Evolutionary conservation across 2,888 invertebrate genomes (phyloP), one percentile per base, ranked within the genome.

Genomic region (Lasioglossum pauxillum): DNA sequence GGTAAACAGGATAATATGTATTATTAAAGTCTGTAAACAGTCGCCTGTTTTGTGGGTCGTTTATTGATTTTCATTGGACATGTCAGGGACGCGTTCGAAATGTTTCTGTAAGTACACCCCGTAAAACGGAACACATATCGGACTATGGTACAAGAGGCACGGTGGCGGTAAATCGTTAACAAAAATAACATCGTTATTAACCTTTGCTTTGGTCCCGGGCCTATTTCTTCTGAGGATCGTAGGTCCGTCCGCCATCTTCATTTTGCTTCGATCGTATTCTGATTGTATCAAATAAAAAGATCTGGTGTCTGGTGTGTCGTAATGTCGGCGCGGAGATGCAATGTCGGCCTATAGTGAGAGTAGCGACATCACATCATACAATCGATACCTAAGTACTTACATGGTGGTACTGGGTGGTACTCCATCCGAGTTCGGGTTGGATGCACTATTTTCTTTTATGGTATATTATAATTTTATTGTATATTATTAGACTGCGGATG

Each of bases 141-240:
- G 35, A 73, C 7, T 57, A 57, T 75, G 14, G 10, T 8, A 38
- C 41, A 12, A 8, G 27, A 35, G 27, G 46, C 10, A 38, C 46
- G n/a, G 23, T 44, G 44, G 46, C 8, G 49, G 71, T 46, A 38
- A 38, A 82, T 81, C 19, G 19, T 78, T 53, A 75, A 78, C 2
- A 72, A 81, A 74, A 86, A 81, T 53, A 71, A 86, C 79, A 75
- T 49, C 31, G n/a, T 85, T 91, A 93, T 93, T 94, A 95, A 98
- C 98, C 96, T 98, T 97, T 92, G 98, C 97, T 96, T 98, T 98
- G 69, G 98, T 98, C 94, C 98, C 98, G 91, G 98, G 98, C 94
- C 98, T 97, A 96, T 98, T 99, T 96, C 98, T 97, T 96, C 98
- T 96, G 93, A 98, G 96, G 96, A 98, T 97, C 95, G 97, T 97